Evolutionary conservation across 2,113 vertebrate species (phyloP).

Genomic region (Tiliqua scincoides): DNA sequence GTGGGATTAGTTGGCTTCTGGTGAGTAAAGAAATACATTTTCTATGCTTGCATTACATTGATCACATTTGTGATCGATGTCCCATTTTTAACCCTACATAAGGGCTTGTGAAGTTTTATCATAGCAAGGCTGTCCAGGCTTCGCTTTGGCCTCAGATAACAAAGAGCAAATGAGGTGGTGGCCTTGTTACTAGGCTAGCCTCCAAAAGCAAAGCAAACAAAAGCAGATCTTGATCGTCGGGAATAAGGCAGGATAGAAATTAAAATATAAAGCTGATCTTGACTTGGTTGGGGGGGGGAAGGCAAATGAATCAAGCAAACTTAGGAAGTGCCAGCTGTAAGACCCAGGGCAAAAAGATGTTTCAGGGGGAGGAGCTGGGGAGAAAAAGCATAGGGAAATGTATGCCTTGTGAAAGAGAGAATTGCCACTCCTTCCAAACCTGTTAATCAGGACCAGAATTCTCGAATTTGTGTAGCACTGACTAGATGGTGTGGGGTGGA

Average conservation of each 20-base stretch:
- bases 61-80: neutral
- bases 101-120: neutral
- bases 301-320: neutral
- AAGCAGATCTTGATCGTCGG: neutral
- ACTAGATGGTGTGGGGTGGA: neutral
- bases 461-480: neutral
- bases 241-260: neutral
- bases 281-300: neutral
- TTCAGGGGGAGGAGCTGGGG: neutral
- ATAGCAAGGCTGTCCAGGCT: neutral
- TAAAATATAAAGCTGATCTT: neutral
- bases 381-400: neutral
- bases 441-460: neutral
- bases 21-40: conserved; percentile 77
- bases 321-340: too few species aligned
- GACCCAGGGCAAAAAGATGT: too few species aligned
- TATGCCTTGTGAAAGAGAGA: neutral
- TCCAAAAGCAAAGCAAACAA: neutral
- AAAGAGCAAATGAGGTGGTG: neutral
- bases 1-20: conserved; percentile 95
- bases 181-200: neutral
- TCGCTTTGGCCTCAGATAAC: neutral
- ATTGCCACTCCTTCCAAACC: neutral
- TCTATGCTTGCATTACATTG: neutral
- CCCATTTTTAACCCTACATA: neutral